phyloP scores from a whole-genome alignment of 1,140 invertebrate species.

The Wiebesia pumilae region DNA sequence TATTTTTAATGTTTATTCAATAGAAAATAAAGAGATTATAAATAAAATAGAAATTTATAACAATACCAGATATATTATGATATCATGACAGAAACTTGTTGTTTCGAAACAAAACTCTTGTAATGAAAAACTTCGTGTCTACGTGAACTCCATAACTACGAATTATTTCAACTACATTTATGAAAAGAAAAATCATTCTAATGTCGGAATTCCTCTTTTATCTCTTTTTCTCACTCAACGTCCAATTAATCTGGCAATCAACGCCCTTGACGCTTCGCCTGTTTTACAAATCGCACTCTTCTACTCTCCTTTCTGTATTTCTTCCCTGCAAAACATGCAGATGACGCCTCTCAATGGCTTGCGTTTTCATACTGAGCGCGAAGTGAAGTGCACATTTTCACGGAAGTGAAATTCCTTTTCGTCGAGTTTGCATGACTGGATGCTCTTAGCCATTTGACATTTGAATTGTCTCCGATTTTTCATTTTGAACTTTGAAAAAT shows the following conservation, averaged over 20 bases:
- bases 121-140: too few species aligned
- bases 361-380: background rate
- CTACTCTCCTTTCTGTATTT: background rate
- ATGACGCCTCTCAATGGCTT: background rate
- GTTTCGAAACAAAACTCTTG: background rate
- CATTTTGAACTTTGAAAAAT: background rate
- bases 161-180: background rate
- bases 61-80: too few species aligned
- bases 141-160: background rate
- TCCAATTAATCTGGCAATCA: slow-evolving; percentile 15
- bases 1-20: too few species aligned
- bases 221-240: background rate
- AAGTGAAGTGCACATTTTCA: background rate
- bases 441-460: background rate
- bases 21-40: too few species aligned
- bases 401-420: background rate
- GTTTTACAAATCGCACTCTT: slow-evolving; percentile 4
- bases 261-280: background rate
- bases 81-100: too few species aligned
- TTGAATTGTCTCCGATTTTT: background rate
- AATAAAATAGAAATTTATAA: too few species aligned
- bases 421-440: background rate
- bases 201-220: background rate
- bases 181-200: background rate
- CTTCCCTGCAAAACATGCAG: too few species aligned